Conservation (phyloP, 2,797 vertebrate genomes). For the Mormyrus proboscirostris region DNA sequence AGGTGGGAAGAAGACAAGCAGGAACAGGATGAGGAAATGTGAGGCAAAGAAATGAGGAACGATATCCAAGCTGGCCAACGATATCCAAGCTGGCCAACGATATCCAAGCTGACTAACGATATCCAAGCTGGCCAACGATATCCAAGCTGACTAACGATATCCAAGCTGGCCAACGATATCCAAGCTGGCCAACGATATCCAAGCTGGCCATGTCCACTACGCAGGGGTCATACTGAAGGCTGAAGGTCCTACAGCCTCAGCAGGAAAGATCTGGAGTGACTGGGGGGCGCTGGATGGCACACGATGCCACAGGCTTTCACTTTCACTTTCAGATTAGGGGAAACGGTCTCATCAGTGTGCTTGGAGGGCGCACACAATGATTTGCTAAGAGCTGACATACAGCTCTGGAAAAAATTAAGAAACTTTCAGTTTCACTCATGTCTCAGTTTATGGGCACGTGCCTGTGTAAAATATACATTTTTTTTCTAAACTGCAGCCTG, state of each 20-base stretch:
- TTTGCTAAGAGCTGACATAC: not conserved
- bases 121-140: not conserved
- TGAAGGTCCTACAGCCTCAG: not conserved
- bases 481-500: not conserved
- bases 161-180: not conserved
- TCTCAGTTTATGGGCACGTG: not conserved
- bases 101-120: not conserved
- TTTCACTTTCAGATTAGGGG: not conserved
- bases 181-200: not conserved
- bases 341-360: not conserved
- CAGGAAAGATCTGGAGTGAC: not conserved
- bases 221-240: not conserved
- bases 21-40: conserved; percentile 21
- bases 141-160: not conserved
- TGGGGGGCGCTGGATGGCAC: not conserved
- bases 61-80: not conserved
- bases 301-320: not conserved
- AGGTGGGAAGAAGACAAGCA: conserved; percentile 9
- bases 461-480: not conserved
- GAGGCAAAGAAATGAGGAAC: not conserved
- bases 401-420: not conserved
- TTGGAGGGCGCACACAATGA: not conserved
- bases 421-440: not conserved
- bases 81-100: not conserved
- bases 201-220: not conserved